A percentile compares a stretch with the other conserved stretches of the same genome.
Conservation (phyloP, 2,797 vertebrate genomes). For the Siniperca obscura region DNA sequence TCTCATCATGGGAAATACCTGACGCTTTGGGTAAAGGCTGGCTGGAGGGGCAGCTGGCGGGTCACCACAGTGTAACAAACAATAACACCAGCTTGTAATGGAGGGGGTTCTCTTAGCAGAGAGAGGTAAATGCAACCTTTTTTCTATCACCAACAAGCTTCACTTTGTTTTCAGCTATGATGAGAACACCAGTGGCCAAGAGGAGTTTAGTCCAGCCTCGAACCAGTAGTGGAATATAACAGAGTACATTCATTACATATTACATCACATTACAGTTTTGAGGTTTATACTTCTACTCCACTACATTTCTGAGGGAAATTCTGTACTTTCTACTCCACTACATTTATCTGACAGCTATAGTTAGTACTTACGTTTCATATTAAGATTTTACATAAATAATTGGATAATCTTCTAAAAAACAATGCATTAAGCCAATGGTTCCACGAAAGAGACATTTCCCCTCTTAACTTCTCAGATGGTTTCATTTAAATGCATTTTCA, state of each 20-base stretch:
- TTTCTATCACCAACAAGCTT: neutral
- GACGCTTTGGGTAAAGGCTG: constrained; percentile 56
- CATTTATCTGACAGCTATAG: neutral
- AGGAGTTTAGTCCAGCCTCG: neutral
- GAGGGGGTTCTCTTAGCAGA: neutral
- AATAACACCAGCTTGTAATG: constrained; percentile 48
- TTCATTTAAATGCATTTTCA: neutral
- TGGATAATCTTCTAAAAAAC: neutral
- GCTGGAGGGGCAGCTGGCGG: constrained; percentile 44
- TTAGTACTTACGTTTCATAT: neutral
- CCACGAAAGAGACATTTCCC: neutral
- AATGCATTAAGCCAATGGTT: neutral
- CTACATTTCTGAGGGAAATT: neutral
- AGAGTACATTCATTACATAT: neutral
- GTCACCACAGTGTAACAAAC: constrained; percentile 53
- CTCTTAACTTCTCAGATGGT: neutral
- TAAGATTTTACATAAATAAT: neutral
- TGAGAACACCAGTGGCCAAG: neutral
- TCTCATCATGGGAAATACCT: constrained; percentile 74
- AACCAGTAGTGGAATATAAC: neutral
- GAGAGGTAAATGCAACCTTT: neutral
- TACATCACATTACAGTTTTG: neutral
- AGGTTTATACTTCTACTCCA: neutral
- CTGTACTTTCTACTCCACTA: neutral
- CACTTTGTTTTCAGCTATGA: neutral